Evolutionary conservation across 1,140 invertebrate species (phyloP).

Genomic region (Oryctes rhinoceros): DNA sequence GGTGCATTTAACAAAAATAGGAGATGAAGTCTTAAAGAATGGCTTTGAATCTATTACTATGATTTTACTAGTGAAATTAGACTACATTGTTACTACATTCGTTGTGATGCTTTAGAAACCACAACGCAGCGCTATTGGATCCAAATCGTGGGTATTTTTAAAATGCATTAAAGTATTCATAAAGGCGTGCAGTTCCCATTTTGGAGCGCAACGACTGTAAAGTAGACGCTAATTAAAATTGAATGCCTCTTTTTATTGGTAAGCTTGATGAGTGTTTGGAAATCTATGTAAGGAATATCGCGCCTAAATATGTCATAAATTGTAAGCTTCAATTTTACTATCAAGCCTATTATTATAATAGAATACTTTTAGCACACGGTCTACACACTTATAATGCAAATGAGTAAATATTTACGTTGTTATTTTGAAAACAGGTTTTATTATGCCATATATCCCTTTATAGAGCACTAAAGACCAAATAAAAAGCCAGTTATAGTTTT

Average conservation of each 20-base stretch:
- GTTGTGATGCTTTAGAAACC: no score
- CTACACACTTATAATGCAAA: constrained; percentile 4
- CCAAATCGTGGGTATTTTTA: no score
- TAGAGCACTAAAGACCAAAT: constrained; percentile 27
- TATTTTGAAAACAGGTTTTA: constrained; percentile 20
- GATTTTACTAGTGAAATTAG: no score
- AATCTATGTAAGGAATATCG: neutral
- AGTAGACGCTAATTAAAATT: neutral
- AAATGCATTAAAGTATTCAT: neutral
- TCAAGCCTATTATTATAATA: neutral
- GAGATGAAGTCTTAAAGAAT: neutral
- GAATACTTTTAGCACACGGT: constrained; percentile 8
- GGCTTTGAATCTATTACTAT: no score
- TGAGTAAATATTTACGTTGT: constrained; percentile 31
- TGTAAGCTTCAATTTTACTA: neutral
- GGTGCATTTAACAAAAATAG: neutral
- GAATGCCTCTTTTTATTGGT: neutral
- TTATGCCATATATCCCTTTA: constrained; percentile 26
- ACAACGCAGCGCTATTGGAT: no score
- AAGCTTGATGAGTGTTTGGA: neutral
- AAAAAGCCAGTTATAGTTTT: constrained; percentile 21
- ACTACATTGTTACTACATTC: no score
- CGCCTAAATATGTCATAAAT: constrained; percentile 15
- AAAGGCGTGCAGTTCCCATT: neutral
- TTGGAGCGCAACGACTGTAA: neutral